Percentiles rank a stretch among this genome's conserved stretches.
phyloP scores from a whole-genome alignment of 64 coral and sea anemone genomes.

The Astreopora myriophthalma region DNA sequence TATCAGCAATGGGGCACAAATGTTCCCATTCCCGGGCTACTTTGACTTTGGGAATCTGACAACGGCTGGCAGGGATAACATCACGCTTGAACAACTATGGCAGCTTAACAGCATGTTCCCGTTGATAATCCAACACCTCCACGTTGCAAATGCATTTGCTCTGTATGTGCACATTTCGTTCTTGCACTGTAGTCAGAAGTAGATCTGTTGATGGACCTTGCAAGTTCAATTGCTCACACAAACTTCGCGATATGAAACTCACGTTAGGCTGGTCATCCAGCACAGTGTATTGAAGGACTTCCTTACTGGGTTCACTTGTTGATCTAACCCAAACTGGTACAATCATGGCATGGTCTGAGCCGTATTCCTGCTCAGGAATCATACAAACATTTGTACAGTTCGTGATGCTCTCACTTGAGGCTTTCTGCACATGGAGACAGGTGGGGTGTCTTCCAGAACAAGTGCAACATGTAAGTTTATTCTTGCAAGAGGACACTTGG shows the following conservation, averaged over 20 bases:
- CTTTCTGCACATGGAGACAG: conserved; percentile 18
- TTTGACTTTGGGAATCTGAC: conserved; percentile 65
- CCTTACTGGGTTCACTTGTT: conserved; percentile 5
- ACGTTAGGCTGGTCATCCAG: conserved; percentile 58
- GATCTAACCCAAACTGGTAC: conserved; percentile 51
- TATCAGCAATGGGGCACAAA: conserved; percentile 54
- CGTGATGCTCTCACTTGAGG: background rate
- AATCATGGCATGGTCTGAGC: conserved; percentile 67
- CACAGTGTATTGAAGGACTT: conserved; percentile 45
- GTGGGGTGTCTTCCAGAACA: conserved; percentile 19
- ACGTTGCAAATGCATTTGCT: conserved; percentile 44
- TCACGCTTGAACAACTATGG: conserved; percentile 52
- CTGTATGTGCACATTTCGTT: conserved; percentile 51
- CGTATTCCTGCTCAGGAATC: conserved; percentile 30
- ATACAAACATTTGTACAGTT: conserved; percentile 51
- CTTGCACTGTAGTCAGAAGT: conserved; percentile 59
- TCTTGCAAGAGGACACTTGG: background rate
- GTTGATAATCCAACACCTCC: conserved; percentile 27
- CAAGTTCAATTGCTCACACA: conserved; percentile 55
- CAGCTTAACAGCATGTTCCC: conserved; percentile 53
- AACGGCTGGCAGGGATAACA: conserved; percentile 48
- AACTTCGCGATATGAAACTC: conserved; percentile 44
- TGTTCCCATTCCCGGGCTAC: conserved; percentile 63
- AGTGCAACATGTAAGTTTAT: background rate
- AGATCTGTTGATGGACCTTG: conserved; percentile 59